These are phyloP conservation scores for Atherinomorus stipes DNA, from an alignment of 2,113 vertebrate genomes.

Conservation along the genomic window DNA sequence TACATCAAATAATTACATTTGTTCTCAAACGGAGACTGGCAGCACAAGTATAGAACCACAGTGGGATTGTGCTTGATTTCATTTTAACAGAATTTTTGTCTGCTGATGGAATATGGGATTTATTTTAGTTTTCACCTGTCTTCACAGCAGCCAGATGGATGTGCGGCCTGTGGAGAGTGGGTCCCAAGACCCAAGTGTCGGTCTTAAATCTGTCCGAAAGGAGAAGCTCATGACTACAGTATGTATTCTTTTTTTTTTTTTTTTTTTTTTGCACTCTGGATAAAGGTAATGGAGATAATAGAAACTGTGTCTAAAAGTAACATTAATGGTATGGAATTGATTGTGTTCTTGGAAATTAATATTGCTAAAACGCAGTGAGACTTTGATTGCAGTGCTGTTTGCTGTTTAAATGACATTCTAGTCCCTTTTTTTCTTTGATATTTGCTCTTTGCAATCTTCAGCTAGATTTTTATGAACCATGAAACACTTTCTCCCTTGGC, in stretches of 20 bases:
- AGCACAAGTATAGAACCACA: constrained; percentile 47
- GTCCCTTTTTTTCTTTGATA: constrained; percentile 42
- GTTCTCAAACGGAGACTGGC: constrained; percentile 61
- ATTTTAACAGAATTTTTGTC: constrained; percentile 46
- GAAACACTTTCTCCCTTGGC: constrained; percentile 59
- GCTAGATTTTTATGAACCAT: constrained; percentile 66
- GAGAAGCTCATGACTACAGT: constrained; percentile 21
- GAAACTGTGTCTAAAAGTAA: too few species aligned
- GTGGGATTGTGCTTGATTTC: constrained; percentile 37
- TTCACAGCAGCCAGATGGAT: constrained; percentile 24
- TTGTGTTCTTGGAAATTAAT: not conserved
- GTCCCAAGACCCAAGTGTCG: constrained; percentile 20
- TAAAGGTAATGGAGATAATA: not conserved
- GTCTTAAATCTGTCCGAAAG: constrained; percentile 3
- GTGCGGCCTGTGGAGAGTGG: not conserved
- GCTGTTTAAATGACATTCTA: constrained; percentile 12
- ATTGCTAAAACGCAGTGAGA: not conserved
- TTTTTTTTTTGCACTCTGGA: not conserved
- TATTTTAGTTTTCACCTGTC: constrained; percentile 31
- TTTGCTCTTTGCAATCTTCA: constrained; percentile 49
- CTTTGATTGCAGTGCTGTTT: constrained; percentile 2
- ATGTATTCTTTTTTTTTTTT: constrained; percentile 32
- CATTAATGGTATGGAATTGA: not conserved
- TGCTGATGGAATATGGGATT: constrained; percentile 45
- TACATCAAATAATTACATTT: constrained; percentile 71